phyloP scores from a whole-genome alignment of 2,888 invertebrate species.

The Microchrysa polita region DNA sequence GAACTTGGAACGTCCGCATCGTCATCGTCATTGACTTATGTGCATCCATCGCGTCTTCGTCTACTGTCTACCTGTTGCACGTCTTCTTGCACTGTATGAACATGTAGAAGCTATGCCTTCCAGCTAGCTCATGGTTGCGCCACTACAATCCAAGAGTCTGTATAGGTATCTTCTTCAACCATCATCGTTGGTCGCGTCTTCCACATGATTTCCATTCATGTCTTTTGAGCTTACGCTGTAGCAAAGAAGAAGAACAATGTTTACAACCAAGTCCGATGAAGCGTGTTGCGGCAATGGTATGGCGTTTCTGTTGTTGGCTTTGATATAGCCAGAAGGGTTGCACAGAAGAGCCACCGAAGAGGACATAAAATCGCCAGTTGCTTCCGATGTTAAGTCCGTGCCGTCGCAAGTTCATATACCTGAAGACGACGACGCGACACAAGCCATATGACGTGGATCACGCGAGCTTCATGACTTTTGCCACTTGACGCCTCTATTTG shows the following conservation, averaged over 20 bases:
- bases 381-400: constrained; percentile 22
- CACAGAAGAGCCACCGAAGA: constrained; percentile 12
- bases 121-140: too few relatives aligned
- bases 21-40: background rate
- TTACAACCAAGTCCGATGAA: constrained; percentile 33
- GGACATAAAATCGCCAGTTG: constrained; percentile 29
- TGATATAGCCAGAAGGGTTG: background rate
- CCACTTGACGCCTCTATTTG: background rate
- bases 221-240: constrained; percentile 27
- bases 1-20: background rate
- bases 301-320: background rate
- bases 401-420: constrained; percentile 31
- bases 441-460: constrained; percentile 25
- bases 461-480: constrained; percentile 28
- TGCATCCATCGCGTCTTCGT: too few relatives aligned
- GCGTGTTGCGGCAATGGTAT: constrained; percentile 24
- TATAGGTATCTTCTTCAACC: background rate
- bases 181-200: background rate
- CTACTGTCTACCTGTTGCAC: constrained; percentile 47
- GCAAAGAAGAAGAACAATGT: constrained; percentile 3
- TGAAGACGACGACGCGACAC: constrained; percentile 1
- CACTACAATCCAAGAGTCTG: background rate
- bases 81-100: background rate
- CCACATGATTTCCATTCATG: constrained; percentile 34
- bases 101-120: too few relatives aligned